Evolutionary conservation across 2,113 vertebrate species (phyloP).

Genomic region (Zingel zingel): DNA sequence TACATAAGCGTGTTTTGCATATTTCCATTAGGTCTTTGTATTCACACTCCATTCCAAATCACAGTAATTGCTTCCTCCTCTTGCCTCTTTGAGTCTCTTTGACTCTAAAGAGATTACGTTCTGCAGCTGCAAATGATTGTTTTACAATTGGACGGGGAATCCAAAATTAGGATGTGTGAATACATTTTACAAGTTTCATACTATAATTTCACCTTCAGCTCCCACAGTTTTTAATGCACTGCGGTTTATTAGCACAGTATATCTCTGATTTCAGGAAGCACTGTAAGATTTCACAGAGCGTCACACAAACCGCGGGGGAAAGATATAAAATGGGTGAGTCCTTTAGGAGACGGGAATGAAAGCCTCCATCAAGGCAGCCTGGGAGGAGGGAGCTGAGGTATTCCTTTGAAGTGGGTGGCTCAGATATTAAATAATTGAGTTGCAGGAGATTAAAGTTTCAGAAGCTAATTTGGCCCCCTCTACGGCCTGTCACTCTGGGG

Average conservation of each 20-base stretch:
- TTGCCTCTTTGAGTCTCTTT: constrained; percentile 59
- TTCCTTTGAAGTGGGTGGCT: constrained; percentile 81
- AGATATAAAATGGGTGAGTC: constrained; percentile 71
- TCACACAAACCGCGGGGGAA: constrained; percentile 68
- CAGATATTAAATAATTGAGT: constrained; percentile 86
- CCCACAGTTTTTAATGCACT: constrained; percentile 47
- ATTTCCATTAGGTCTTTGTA: constrained; percentile 56
- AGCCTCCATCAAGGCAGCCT: constrained; percentile 69
- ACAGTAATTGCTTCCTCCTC: constrained; percentile 69
- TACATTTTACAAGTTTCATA: constrained; percentile 32
- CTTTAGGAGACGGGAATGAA: constrained; percentile 75
- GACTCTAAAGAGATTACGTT: constrained; percentile 54
- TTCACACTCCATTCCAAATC: constrained; percentile 55
- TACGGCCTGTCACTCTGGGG: constrained; percentile 73
- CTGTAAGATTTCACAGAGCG: constrained; percentile 66
- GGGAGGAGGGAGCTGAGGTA: constrained; percentile 66
- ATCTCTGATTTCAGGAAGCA: constrained; percentile 63
- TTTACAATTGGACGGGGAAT: constrained; percentile 49
- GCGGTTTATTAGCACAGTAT: constrained; percentile 56
- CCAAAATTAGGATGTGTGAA: constrained; percentile 59
- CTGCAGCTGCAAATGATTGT: constrained; percentile 63
- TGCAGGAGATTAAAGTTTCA: constrained; percentile 84
- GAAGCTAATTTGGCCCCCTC: constrained; percentile 80
- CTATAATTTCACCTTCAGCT: constrained; percentile 50
- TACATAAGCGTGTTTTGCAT: constrained; percentile 66